Base-by-base conservation (phyloP, 1,140 invertebrate genomes). In the Sitobion miscanthi region DNA sequence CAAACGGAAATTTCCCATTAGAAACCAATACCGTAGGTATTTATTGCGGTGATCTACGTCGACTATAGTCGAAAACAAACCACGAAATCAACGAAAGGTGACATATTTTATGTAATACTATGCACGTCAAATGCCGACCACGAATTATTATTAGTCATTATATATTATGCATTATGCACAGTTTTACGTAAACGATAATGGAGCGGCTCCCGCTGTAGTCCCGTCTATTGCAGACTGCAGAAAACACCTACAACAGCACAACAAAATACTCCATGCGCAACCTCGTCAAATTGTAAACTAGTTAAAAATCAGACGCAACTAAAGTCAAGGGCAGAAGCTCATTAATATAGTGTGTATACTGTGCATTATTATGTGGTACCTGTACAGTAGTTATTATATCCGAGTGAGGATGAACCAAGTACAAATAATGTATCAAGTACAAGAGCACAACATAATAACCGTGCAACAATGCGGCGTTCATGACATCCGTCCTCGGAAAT, bases 351-450 rank as follows among this genome's bases (percentile, higher is more conserved):
- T 20, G 11, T n/a, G 14, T 9, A 14, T 54, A 5, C 0, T 54
- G 52, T n/a, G 86, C n/a, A 38, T 47, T 42, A 42, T 42, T 30
- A 77, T 77, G n/a, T 69, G 17, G 11, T 77, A 2, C 62, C 30
- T n/a, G 21, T 21, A 77, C 4, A 0, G 62, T 35, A 77, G n/a
- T 77, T 17, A 77, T 77, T 77, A n/a, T n/a, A 77, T 77, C 62
- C 62, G 62, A 77, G 8, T 42, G 35, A 89, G 20, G 49, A 89
- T 25, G 87, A 25, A 42, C 87, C 35, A 89, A 54, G 45, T 35
- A 88, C 30, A 88, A 62, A 88, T 88, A 88, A 88, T 38, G 87
- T 54, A 89, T 89, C 49, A 89, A 89, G 87, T 54, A 52, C 87
- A 57, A 89, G 49, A 38, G 21, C 52, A 89, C n/a, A 20, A 25